Percentiles rank a stretch among this genome's conserved stretches.
Conservation (phyloP, 2,113 vertebrate genomes). For the Turnix velox region DNA sequence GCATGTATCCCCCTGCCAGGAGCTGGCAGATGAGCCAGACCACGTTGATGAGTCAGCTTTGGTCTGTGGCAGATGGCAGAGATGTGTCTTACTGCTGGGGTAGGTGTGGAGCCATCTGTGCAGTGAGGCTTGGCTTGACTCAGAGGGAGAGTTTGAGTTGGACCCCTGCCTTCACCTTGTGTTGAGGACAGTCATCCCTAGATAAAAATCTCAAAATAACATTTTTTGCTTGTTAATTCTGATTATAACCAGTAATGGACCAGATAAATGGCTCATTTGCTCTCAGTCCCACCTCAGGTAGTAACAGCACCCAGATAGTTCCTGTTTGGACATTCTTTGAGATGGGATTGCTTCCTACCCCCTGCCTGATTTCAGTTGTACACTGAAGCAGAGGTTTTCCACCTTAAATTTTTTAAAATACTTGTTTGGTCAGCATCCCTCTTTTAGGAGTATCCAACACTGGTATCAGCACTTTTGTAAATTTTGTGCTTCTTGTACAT, state of each 20-base stretch:
- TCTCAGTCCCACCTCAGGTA: not conserved
- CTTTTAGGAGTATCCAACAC: not conserved
- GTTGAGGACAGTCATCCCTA: not conserved
- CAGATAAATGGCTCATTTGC: not conserved
- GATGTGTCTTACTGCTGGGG: slow-evolving; percentile 41
- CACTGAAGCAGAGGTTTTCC: not conserved
- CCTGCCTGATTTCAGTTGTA: not conserved
- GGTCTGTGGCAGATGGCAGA: slow-evolving; percentile 44
- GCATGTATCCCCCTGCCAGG: not conserved
- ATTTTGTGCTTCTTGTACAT: not conserved
- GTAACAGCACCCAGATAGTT: not conserved
- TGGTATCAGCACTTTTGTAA: not conserved
- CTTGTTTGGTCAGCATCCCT: not conserved
- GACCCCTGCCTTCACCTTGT: slow-evolving; percentile 14
- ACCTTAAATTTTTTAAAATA: not conserved
- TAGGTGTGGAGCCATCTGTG: slow-evolving; percentile 45
- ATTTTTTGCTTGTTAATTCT: not conserved
- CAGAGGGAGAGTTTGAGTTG: slow-evolving; percentile 4
- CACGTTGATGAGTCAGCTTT: not conserved
- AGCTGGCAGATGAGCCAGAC: slow-evolving; percentile 4
- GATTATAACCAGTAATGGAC: not conserved
- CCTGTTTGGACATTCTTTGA: not conserved
- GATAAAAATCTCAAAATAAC: not conserved
- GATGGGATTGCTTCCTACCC: not conserved
- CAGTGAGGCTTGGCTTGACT: not conserved